Percentiles rank a stretch among this genome's conserved stretches.
Conservation (phyloP, 30 jellyfish, hydroid and myxozoan species). For the Calvadosia cruxmelitensis region DNA sequence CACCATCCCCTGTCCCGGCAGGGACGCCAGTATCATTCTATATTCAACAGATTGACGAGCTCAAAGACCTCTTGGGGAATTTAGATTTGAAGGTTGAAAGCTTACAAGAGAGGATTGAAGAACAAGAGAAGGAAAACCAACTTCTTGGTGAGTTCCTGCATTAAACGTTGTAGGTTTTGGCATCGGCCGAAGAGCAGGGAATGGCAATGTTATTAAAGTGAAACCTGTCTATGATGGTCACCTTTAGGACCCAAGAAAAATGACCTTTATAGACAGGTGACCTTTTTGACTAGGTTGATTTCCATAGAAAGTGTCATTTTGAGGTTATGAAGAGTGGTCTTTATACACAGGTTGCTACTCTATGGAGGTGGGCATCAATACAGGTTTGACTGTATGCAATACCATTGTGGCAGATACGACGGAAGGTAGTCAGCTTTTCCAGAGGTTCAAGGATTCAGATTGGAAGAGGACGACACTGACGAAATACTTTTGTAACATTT, state of each 20-base stretch:
- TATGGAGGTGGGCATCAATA: no score
- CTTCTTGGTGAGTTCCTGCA: conserved; percentile 1
- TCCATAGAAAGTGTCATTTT: no score
- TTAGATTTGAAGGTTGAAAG: conserved; percentile 50
- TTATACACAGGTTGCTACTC: no score
- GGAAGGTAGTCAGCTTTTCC: no score
- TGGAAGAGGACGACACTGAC: not conserved
- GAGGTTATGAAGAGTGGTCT: no score
- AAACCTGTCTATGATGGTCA: conserved; percentile 1
- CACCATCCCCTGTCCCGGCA: conserved; percentile 5
- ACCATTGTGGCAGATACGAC: no score
- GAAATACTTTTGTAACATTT: conserved; percentile 5
- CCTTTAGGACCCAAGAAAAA: no score
- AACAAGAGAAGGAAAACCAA: conserved; percentile 30
- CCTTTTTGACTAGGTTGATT: no score
- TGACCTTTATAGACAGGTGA: no score
- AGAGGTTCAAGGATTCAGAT: no score
- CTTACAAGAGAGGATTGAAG: conserved; percentile 38
- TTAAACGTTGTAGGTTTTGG: not conserved
- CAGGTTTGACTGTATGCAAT: no score
- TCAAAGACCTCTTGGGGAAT: conserved; percentile 38
- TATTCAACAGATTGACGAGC: conserved; percentile 44
- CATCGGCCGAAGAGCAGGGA: not conserved
- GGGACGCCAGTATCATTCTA: conserved; percentile 5
- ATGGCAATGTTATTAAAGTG: not conserved